Evolutionary conservation across 2,888 invertebrate genomes (phyloP).

Genomic region (Ochlodes sylvanus): DNA sequence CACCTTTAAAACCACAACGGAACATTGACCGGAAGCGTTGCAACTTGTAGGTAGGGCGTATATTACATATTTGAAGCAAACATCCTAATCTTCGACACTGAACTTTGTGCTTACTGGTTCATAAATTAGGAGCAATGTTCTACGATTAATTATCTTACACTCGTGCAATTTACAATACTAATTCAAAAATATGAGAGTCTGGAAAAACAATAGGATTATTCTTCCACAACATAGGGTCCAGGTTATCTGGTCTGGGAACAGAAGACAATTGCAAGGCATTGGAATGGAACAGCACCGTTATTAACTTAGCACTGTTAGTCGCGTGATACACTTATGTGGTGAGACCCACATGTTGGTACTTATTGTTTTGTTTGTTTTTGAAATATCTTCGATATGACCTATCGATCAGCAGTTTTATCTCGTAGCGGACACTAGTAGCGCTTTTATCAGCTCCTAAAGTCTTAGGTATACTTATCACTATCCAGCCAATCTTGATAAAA

Average conservation of each 20-base stretch:
- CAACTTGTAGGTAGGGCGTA: neutral
- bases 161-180: neutral
- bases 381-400: too few species aligned
- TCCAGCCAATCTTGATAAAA: too few species aligned
- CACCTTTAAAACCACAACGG: neutral
- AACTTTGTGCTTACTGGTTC: too few species aligned
- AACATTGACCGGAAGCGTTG: neutral
- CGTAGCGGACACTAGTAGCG: too few species aligned
- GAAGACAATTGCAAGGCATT: neutral
- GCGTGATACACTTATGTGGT: neutral
- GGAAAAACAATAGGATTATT: neutral
- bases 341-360: neutral
- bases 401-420: too few species aligned
- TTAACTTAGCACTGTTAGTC: slow-evolving; percentile 2
- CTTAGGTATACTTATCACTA: too few species aligned
- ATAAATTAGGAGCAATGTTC: too few species aligned
- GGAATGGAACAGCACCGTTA: neutral
- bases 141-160: too few species aligned
- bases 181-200: neutral
- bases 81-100: too few species aligned
- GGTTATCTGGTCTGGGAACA: neutral
- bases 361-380: neutral
- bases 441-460: too few species aligned
- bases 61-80: too few species aligned
- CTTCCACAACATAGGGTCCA: neutral